These are phyloP conservation scores for Meloidogyne exigua DNA, from an alignment of 1,140 invertebrate genomes.

Conservation along the genomic window DNA sequence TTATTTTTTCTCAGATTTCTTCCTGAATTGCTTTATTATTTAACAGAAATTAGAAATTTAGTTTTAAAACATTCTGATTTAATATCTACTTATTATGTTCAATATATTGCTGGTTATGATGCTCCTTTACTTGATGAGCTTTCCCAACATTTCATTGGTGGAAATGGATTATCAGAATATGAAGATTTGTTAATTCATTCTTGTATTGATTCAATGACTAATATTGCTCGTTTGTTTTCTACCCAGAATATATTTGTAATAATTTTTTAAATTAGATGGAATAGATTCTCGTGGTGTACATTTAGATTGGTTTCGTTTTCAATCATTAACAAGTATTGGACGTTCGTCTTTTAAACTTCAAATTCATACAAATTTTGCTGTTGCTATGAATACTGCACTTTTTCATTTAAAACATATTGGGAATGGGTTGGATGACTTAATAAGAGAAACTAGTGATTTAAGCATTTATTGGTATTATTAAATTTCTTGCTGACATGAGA, in stretches of 20 bases:
- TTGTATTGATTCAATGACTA: slow-evolving; percentile 82
- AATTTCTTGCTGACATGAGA: too few relatives aligned
- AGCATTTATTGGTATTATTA: slow-evolving; percentile 80
- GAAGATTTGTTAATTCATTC: slow-evolving; percentile 90
- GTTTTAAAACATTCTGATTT: slow-evolving; percentile 79
- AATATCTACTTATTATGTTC: slow-evolving; percentile 94
- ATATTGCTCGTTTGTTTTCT: slow-evolving; percentile 65
- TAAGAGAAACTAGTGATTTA: slow-evolving; percentile 92
- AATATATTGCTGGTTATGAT: slow-evolving; percentile 82
- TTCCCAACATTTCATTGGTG: slow-evolving; percentile 75
- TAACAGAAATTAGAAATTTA: slow-evolving; percentile 80
- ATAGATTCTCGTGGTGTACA: slow-evolving; percentile 77
- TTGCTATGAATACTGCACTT: slow-evolving; percentile 87
- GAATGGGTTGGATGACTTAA: slow-evolving; percentile 87
- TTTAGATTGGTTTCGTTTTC: slow-evolving; percentile 93
- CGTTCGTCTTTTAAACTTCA: slow-evolving; percentile 79
- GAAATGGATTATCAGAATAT: slow-evolving; percentile 81
- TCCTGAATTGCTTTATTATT: slow-evolving; percentile 93
- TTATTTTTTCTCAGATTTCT: slow-evolving; percentile 73
- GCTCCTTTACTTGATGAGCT: slow-evolving; percentile 82
- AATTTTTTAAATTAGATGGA: neutral
- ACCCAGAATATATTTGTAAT: neutral
- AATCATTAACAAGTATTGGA: slow-evolving; percentile 82
- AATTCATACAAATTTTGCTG: slow-evolving; percentile 83
- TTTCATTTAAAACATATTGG: slow-evolving; percentile 99